Evolutionary conservation across 2,113 vertebrate species (phyloP).

Genomic region (Suricata suricatta): DNA sequence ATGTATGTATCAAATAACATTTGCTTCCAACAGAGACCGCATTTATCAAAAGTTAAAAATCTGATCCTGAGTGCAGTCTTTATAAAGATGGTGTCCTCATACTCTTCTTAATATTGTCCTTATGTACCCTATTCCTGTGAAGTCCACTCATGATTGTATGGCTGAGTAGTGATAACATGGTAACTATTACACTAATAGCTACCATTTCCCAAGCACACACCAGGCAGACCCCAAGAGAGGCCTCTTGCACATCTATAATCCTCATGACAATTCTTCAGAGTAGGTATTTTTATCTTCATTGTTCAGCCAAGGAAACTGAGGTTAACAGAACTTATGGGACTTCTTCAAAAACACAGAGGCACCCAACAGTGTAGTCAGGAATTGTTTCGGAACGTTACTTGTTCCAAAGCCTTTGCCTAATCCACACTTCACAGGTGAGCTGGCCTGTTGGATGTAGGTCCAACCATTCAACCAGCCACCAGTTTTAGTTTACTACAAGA

Average conservation of each 20-base stretch:
- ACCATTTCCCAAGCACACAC: neutral
- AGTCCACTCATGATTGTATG: neutral
- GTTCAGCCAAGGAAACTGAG: neutral
- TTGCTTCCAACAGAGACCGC: neutral
- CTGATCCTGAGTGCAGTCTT: neutral
- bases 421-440: neutral
- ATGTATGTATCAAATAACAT: neutral
- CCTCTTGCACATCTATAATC: neutral
- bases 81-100: neutral
- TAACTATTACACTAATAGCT: neutral
- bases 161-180: neutral
- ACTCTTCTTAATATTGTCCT: neutral
- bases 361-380: neutral
- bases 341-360: neutral
- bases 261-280: neutral
- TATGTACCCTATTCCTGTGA: neutral
- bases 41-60: neutral
- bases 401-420: neutral
- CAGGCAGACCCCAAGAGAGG: neutral
- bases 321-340: neutral
- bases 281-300: neutral
- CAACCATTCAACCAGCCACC: neutral
- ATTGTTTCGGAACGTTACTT: neutral
- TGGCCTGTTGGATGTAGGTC: neutral
- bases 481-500: neutral